Evolutionary conservation across 2,113 vertebrate species (phyloP).

Genomic region (Pseudorhombus dupliciocellatus): DNA sequence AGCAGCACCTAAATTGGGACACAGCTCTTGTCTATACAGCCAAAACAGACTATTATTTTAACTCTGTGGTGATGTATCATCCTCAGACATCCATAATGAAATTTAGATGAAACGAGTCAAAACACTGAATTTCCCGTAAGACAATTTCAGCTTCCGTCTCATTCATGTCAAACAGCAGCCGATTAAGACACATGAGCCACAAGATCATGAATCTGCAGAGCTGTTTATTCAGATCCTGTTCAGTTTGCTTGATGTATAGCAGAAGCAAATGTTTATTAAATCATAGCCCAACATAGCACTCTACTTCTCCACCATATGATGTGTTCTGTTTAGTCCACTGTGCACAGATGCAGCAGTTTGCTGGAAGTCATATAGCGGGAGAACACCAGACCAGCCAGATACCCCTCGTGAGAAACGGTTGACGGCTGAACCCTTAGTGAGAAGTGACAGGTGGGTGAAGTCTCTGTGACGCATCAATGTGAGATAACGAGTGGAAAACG

Average conservation of each 20-base stretch:
- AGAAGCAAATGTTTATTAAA: background rate
- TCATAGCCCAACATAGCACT: background rate
- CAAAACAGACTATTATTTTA: too few relatives aligned
- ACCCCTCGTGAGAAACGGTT: background rate
- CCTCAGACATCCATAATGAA: background rate
- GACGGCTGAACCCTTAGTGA: conserved; percentile 20
- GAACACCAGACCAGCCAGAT: background rate
- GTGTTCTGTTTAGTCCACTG: background rate
- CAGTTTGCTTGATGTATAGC: background rate
- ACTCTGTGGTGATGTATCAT: background rate
- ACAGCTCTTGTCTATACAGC: too few relatives aligned
- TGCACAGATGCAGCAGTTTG: background rate
- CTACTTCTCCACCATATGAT: background rate
- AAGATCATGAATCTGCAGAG: background rate
- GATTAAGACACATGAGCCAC: too few relatives aligned
- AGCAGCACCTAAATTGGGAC: too few relatives aligned
- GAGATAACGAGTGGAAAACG: conserved; percentile 44
- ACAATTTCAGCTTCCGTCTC: background rate
- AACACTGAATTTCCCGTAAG: background rate
- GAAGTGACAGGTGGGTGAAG: conserved; percentile 48
- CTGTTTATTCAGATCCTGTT: background rate
- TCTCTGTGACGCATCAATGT: conserved; percentile 58
- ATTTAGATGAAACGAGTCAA: background rate
- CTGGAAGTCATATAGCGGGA: conserved; percentile 19
- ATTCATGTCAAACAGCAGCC: background rate